A percentile compares a stretch with the other conserved stretches of the same genome.
phyloP scores from a whole-genome alignment of 2,797 vertebrate genomes.

The Mastacembelus armatus region DNA sequence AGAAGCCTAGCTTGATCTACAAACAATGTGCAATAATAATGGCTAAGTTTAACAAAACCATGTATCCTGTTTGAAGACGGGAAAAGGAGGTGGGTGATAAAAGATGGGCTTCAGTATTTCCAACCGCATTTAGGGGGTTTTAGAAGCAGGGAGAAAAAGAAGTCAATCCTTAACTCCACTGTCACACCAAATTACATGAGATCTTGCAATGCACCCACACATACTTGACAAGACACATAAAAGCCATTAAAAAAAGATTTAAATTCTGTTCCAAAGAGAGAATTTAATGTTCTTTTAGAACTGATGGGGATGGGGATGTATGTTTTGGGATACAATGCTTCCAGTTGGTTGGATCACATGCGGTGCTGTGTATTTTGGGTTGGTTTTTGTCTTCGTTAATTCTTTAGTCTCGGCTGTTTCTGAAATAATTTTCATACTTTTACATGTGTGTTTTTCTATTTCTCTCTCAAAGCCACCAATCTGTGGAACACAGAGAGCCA shows the following conservation, averaged over 20 bases:
- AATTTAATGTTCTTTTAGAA: neutral
- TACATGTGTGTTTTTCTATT: constrained; percentile 35
- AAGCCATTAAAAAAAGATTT: neutral
- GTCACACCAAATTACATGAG: no score
- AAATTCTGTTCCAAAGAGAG: neutral
- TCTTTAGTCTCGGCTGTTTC: constrained; percentile 28
- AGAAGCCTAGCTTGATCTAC: constrained; percentile 23
- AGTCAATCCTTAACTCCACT: no score
- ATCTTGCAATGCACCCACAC: neutral
- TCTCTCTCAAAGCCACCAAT: constrained; percentile 35
- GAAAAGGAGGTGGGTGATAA: neutral
- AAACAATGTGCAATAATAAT: constrained; percentile 32
- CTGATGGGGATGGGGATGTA: constrained; percentile 12
- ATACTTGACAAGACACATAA: neutral
- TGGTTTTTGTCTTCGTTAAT: constrained; percentile 31
- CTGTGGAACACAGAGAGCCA: constrained; percentile 42
- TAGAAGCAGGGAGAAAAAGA: neutral
- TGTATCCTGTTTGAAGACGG: neutral
- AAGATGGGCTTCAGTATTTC: neutral
- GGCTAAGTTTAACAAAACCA: constrained; percentile 19
- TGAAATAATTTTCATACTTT: constrained; percentile 36
- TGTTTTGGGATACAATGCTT: constrained; percentile 31
- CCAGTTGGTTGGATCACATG: constrained; percentile 25
- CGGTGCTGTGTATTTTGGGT: constrained; percentile 42
- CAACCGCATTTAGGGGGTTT: constrained; percentile 19